Evolutionary conservation across 2,888 invertebrate genomes (phyloP).

Genomic region (Brachycybe producta): DNA sequence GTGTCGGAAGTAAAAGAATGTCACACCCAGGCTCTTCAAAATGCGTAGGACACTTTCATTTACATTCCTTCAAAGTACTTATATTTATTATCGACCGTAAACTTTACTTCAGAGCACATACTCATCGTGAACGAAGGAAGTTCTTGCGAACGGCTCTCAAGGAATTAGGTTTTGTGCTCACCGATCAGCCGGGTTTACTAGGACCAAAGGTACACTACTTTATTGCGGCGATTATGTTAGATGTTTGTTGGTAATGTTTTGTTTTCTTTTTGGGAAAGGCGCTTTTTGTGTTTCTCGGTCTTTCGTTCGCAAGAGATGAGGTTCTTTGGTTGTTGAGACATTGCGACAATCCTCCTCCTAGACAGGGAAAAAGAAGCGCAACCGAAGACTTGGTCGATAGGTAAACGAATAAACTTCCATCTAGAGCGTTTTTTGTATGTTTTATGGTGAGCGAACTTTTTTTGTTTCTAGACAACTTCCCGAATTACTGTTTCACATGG

Average conservation of each 20-base stretch:
- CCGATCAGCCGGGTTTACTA: slow-evolving; percentile 93
- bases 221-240: neutral
- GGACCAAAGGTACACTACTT: slow-evolving; percentile 64
- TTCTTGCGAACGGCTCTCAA: slow-evolving; percentile 89
- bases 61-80: slow-evolving; percentile 4
- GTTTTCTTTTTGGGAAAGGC: slow-evolving; percentile 40
- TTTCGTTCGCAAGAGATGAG: slow-evolving; percentile 92
- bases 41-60: slow-evolving; percentile 44
- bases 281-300: slow-evolving; percentile 85
- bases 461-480: slow-evolving; percentile 60
- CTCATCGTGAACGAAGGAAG: slow-evolving; percentile 89
- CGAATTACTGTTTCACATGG: slow-evolving; percentile 94
- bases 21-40: slow-evolving; percentile 75
- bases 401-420: slow-evolving; percentile 25
- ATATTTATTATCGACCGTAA: neutral
- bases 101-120: slow-evolving; percentile 46
- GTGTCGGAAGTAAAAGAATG: slow-evolving; percentile 93
- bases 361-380: slow-evolving; percentile 48
- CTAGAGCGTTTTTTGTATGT: neutral
- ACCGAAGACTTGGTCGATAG: slow-evolving; percentile 83
- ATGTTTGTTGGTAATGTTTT: neutral
- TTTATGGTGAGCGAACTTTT: neutral
- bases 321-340: slow-evolving; percentile 93
- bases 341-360: slow-evolving; percentile 82
- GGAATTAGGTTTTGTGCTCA: slow-evolving; percentile 84